These are phyloP conservation scores for Australoheros facetus DNA, from an alignment of 2,797 vertebrate genomes.

Conservation along the genomic window DNA sequence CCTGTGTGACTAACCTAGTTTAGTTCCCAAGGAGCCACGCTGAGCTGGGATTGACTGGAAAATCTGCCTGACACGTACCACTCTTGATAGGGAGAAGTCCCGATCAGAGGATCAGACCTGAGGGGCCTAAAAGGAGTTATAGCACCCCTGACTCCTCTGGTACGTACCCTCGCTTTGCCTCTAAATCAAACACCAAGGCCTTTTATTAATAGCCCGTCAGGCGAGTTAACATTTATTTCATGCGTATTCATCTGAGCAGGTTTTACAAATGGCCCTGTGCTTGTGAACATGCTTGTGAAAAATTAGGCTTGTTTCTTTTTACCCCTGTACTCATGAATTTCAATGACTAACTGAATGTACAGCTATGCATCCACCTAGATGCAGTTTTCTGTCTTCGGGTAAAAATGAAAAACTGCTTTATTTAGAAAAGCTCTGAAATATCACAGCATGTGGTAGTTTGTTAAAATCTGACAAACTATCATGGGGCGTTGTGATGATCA, in stretches of 20 bases:
- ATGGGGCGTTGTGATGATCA: constrained; percentile 16
- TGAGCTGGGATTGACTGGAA: constrained; percentile 33
- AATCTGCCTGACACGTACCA: constrained; percentile 42
- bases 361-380: constrained; percentile 44
- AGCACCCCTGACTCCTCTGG: constrained; percentile 39
- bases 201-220: constrained; percentile 81
- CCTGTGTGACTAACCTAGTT: constrained; percentile 22
- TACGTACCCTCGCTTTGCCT: constrained; percentile 48
- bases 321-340: constrained; percentile 73
- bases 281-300: constrained; percentile 72
- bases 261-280: constrained; percentile 77
- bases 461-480: constrained; percentile 47
- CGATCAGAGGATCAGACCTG: constrained; percentile 21
- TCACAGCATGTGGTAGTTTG: constrained; percentile 53
- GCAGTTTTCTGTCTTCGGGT: constrained; percentile 34
- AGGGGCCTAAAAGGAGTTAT: constrained; percentile 44
- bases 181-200: constrained; percentile 71
- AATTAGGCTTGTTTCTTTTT: constrained; percentile 67
- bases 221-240: constrained; percentile 80
- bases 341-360: constrained; percentile 63
- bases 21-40: constrained; percentile 14
- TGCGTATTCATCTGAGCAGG: constrained; percentile 77
- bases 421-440: constrained; percentile 57
- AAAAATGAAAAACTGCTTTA: constrained; percentile 61
- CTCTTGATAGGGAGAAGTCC: constrained; percentile 48